phyloP scores from a whole-genome alignment of 2,888 invertebrate genomes.

The Stenodema calcarata region DNA sequence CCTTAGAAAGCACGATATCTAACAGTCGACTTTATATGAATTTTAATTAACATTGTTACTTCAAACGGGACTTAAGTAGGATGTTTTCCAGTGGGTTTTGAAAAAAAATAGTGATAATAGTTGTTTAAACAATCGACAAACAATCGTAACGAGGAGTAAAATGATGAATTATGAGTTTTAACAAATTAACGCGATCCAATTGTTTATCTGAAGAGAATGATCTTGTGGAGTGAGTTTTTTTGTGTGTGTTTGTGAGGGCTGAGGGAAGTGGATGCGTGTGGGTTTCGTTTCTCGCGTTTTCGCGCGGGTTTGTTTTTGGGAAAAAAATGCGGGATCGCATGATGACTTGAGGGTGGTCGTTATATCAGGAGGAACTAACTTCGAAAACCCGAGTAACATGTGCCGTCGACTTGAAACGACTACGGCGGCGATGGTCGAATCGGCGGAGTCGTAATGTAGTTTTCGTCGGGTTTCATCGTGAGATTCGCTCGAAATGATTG shows the following conservation, averaged over 20 bases:
- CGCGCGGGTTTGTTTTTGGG: not conserved
- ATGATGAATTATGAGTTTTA: not conserved
- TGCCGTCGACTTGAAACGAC: too few relatives aligned
- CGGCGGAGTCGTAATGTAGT: too few relatives aligned
- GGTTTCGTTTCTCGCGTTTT: not conserved
- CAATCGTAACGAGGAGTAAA: not conserved
- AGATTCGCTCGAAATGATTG: too few relatives aligned
- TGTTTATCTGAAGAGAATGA: not conserved
- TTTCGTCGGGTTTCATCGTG: too few relatives aligned
- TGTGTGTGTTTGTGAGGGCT: not conserved
- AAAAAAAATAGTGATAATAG: not conserved
- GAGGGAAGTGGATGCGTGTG: not conserved
- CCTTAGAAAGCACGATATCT: conserved; percentile 23
- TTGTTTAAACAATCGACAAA: not conserved
- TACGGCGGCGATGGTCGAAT: too few relatives aligned
- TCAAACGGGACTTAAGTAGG: not conserved
- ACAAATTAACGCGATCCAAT: not conserved
- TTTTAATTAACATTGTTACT: conserved; percentile 41
- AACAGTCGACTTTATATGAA: conserved; percentile 32
- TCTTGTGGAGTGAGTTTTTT: not conserved
- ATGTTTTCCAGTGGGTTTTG: not conserved
- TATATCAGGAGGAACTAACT: too few relatives aligned
- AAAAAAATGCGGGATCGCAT: not conserved
- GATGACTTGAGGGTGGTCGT: too few relatives aligned
- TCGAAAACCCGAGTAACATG: too few relatives aligned